Conservation (phyloP, 2,888 invertebrate genomes). For the Eilema sororculum region DNA sequence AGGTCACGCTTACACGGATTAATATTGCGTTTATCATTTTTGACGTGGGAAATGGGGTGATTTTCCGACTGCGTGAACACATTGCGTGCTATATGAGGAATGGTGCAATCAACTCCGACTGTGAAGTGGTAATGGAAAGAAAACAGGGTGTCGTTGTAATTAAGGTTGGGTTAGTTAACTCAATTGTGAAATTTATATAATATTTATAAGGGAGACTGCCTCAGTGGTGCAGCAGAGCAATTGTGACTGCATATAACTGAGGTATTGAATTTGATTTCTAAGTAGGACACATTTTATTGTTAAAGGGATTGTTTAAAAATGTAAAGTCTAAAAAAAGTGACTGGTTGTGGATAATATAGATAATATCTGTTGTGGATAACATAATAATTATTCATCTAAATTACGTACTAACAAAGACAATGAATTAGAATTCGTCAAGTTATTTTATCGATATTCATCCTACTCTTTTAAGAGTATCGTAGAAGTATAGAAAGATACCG, state of each 20-base stretch:
- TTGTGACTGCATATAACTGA: not conserved
- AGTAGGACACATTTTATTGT: no score
- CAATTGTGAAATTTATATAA: not conserved
- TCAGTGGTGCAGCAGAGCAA: not conserved
- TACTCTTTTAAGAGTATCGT: no score
- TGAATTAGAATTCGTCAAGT: no score
- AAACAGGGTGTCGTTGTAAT: slow-evolving; percentile 18
- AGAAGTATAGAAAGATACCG: no score
- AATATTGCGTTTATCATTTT: slow-evolving; percentile 52
- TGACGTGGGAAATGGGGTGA: slow-evolving; percentile 45
- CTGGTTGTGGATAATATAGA: no score
- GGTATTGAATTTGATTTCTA: no score
- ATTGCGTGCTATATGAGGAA: slow-evolving; percentile 41
- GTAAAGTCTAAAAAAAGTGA: no score
- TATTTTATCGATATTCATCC: no score
- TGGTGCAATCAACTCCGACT: slow-evolving; percentile 33
- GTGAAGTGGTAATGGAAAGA: slow-evolving; percentile 26
- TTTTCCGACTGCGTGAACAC: slow-evolving; percentile 48
- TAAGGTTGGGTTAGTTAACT: slow-evolving; percentile 2
- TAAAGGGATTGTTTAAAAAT: no score
- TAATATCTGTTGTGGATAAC: no score
- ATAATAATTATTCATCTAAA: no score
- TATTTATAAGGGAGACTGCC: not conserved
- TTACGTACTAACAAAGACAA: no score
- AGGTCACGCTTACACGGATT: slow-evolving; percentile 53